phyloP scores from a whole-genome alignment of 2,888 invertebrate genomes.

The Rhimphoctona megacephalus region DNA sequence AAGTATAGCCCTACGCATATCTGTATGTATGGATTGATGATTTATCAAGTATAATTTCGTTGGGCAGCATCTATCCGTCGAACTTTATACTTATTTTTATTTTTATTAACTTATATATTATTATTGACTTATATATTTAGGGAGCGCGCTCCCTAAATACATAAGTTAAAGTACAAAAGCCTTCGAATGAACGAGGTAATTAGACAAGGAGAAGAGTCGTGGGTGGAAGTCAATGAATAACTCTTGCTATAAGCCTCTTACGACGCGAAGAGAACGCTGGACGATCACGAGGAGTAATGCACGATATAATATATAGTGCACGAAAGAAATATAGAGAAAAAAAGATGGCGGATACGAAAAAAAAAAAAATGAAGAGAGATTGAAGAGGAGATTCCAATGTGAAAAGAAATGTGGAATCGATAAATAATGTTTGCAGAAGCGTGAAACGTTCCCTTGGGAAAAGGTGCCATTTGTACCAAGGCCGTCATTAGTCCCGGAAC shows the following conservation, averaged over 20 bases:
- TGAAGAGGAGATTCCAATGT: conserved; percentile 24
- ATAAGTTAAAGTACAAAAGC: neutral
- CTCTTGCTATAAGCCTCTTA: conserved; percentile 31
- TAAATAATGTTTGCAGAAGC: conserved; percentile 88
- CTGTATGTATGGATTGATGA: neutral
- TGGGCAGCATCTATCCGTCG: neutral
- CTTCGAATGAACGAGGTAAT: conserved; percentile 15
- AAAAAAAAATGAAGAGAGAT: conserved; percentile 1
- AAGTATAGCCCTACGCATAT: neutral
- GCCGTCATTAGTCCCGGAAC: conserved; percentile 93
- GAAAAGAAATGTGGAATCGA: conserved; percentile 45
- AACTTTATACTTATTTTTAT: too few species aligned
- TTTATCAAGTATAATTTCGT: neutral
- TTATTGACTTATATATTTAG: neutral
- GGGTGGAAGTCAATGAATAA: conserved; percentile 68
- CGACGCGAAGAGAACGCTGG: conserved; percentile 67
- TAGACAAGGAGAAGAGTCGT: conserved; percentile 54
- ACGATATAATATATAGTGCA: conserved; percentile 43
- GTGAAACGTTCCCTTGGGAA: conserved; percentile 93
- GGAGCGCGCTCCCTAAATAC: neutral
- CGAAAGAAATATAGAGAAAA: conserved; percentile 21
- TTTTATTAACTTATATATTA: too few species aligned
- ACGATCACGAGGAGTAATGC: conserved; percentile 61
- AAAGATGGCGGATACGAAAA: conserved; percentile 1
- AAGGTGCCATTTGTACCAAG: conserved; percentile 95